These are phyloP conservation scores for Anthonomus grandis DNA, from an alignment of 1,140 invertebrate species.

Conservation along the genomic window DNA sequence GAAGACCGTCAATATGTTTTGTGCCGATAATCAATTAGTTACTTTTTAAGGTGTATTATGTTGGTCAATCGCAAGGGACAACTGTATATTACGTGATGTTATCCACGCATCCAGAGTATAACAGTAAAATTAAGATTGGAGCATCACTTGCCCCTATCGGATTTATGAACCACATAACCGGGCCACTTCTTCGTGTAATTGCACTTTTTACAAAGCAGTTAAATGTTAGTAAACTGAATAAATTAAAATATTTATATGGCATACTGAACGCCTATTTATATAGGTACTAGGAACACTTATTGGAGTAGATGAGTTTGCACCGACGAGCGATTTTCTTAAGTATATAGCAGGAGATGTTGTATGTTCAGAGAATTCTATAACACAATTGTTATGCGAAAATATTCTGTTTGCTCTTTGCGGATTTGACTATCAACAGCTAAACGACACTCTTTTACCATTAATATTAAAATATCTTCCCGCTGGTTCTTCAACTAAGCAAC, in stretches of 20 bases:
- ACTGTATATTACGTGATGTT: conserved; percentile 53
- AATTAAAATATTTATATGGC: conserved; percentile 5
- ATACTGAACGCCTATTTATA: neutral
- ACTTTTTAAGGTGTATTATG: conserved; percentile 52
- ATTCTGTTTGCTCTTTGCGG: conserved; percentile 57
- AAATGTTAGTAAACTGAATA: conserved; percentile 12
- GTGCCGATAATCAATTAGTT: too few relatives aligned
- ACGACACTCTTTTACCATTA: conserved; percentile 64
- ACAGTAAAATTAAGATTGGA: conserved; percentile 54
- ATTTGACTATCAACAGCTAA: conserved; percentile 56
- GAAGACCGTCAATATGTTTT: too few relatives aligned
- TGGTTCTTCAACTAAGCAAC: conserved; percentile 70
- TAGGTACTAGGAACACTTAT: conserved; percentile 48
- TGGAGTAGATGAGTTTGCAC: conserved; percentile 58
- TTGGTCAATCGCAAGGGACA: conserved; percentile 71
- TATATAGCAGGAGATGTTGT: conserved; percentile 45
- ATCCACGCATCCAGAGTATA: conserved; percentile 55
- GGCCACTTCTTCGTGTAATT: conserved; percentile 49
- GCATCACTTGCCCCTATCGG: conserved; percentile 61
- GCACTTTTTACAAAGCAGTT: conserved; percentile 19
- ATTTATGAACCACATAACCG: conserved; percentile 52
- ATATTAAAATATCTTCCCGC: conserved; percentile 79
- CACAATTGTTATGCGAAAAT: conserved; percentile 55
- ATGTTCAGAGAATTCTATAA: conserved; percentile 50
- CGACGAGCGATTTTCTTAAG: conserved; percentile 49